Evolutionary conservation across 1,140 invertebrate genomes (phyloP).

Genomic region (Caenorhabditis brenneri): DNA sequence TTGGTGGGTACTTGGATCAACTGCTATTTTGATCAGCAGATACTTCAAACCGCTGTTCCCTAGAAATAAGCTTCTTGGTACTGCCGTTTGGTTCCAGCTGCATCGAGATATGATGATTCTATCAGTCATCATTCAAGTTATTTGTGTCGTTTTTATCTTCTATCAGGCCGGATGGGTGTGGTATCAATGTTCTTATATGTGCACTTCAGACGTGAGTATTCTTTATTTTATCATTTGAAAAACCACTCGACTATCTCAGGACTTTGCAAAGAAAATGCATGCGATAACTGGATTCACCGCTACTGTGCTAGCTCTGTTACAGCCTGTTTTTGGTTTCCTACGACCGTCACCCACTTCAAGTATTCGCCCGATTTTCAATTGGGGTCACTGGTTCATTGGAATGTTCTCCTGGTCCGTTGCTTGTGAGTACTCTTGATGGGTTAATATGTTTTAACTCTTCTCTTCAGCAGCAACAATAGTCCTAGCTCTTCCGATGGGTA

Average conservation of each 20-base stretch:
- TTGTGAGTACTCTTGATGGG: not conserved
- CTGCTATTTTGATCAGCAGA: slow-evolving; percentile 49
- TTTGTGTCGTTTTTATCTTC: slow-evolving; percentile 48
- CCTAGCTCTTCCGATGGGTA: slow-evolving; percentile 50
- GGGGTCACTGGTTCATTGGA: slow-evolving; percentile 53
- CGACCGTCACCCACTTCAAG: slow-evolving; percentile 46
- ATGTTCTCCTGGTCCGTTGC: slow-evolving; percentile 51
- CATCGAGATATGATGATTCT: slow-evolving; percentile 49
- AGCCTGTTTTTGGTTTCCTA: slow-evolving; percentile 49
- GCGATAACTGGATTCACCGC: slow-evolving; percentile 48
- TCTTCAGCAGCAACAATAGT: slow-evolving; percentile 43
- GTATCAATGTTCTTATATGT: slow-evolving; percentile 53
- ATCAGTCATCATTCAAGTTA: slow-evolving; percentile 34
- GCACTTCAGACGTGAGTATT: slow-evolving; percentile 48
- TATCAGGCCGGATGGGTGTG: slow-evolving; percentile 55
- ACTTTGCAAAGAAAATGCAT: slow-evolving; percentile 56
- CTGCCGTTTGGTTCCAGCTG: slow-evolving; percentile 54
- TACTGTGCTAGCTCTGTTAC: slow-evolving; percentile 31
- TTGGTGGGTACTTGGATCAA: slow-evolving; percentile 54
- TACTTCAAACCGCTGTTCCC: slow-evolving; percentile 55
- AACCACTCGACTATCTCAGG: not conserved
- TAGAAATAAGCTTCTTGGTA: slow-evolving; percentile 45
- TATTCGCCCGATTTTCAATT: slow-evolving; percentile 51
- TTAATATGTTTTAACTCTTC: not conserved
- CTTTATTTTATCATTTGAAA: not conserved